phyloP scores from a whole-genome alignment of 2,797 vertebrate species.

The Nothura maculosa region DNA sequence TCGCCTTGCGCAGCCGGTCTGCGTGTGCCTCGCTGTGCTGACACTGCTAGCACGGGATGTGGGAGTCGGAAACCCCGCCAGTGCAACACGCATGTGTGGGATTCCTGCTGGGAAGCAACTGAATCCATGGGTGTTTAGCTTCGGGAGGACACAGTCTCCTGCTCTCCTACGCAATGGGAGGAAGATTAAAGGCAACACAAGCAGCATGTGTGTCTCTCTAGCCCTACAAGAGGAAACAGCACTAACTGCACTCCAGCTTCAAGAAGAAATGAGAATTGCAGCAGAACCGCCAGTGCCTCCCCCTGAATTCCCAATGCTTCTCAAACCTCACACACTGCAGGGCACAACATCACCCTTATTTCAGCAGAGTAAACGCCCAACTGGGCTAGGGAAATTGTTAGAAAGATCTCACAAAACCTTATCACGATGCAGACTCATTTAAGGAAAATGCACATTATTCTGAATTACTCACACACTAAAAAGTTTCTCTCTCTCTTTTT shows the following conservation, averaged over 20 bases:
- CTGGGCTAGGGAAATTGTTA: background rate
- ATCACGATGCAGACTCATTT: rapidly evolving
- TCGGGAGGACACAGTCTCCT: background rate
- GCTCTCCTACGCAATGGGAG: background rate
- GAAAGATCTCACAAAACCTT: background rate
- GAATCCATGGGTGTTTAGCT: background rate
- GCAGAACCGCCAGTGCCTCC: background rate
- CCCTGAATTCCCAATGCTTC: background rate
- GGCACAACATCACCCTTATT: background rate
- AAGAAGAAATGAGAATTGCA: background rate
- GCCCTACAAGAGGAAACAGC: background rate
- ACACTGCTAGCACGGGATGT: background rate
- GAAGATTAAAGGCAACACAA: background rate
- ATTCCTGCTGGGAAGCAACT: background rate
- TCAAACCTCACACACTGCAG: background rate
- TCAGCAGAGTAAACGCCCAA: background rate
- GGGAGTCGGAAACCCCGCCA: background rate
- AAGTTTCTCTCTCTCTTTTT: background rate
- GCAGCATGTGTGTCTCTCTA: background rate
- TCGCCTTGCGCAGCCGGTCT: background rate
- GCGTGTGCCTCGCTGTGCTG: background rate
- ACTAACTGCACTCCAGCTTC: background rate
- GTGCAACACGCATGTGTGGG: background rate
- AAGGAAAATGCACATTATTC: background rate
- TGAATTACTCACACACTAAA: background rate